Percentiles rank a stretch among this genome's conserved stretches.
Conservation (phyloP, 1,140 invertebrate genomes). For the Oedothorax gibbosus region DNA sequence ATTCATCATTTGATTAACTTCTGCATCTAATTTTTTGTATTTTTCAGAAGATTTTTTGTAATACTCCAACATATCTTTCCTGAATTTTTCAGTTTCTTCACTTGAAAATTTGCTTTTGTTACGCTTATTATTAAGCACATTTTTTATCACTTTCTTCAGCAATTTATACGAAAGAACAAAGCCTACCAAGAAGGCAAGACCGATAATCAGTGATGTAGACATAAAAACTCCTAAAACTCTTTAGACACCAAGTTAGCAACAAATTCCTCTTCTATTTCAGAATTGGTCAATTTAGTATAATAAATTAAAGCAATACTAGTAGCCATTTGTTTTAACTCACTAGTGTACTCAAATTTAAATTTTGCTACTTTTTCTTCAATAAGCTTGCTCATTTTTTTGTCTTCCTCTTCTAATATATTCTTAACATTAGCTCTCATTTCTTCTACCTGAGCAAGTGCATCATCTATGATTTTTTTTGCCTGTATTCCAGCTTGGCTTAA, state of each 20-base stretch:
- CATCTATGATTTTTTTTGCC: not conserved
- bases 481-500: slow-evolving; percentile 1
- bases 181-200: no score
- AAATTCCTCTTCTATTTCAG: slow-evolving; percentile 3
- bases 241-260: slow-evolving; percentile 1
- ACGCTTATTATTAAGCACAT: slow-evolving; percentile 6
- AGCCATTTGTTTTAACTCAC: slow-evolving; percentile 3
- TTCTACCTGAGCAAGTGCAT: no score
- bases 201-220: no score
- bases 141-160: slow-evolving; percentile 2
- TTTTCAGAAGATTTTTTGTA: slow-evolving; percentile 8
- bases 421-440: no score
- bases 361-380: not conserved
- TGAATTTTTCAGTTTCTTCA: slow-evolving; percentile 7
- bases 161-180: slow-evolving; percentile 8
- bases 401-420: no score
- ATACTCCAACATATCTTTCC: slow-evolving; percentile 1
- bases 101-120: slow-evolving; percentile 7
- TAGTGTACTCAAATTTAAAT: slow-evolving; percentile 8
- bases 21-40: slow-evolving; percentile 7
- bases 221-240: not conserved
- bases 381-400: no score
- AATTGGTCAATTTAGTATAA: slow-evolving; percentile 8
- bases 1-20: slow-evolving; percentile 5
- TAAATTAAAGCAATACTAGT: slow-evolving; percentile 8